phyloP scores from a whole-genome alignment of 37 sponge, comb jelly and placozoan species.

The Ephydatia muelleri region DNA sequence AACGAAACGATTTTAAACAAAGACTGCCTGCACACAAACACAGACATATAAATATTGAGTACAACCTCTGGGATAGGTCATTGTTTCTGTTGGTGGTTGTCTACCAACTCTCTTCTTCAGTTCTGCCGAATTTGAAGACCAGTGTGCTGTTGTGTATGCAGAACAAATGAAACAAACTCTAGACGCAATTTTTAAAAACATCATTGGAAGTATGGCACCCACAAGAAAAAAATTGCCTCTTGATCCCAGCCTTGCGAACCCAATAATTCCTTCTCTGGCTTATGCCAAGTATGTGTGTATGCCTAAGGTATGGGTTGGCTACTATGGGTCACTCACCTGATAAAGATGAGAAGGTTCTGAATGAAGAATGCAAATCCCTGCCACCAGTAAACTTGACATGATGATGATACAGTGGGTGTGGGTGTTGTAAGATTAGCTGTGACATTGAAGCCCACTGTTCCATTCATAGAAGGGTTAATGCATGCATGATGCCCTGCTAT shows the following conservation, averaged over 20 bases:
- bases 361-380: constrained; percentile 76
- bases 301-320: too few relatives aligned
- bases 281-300: too few relatives aligned
- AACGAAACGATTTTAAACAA: background rate
- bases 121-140: constrained; percentile 79
- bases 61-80: background rate
- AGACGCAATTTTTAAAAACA: too few relatives aligned
- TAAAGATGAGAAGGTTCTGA: constrained; percentile 73
- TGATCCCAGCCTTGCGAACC: background rate
- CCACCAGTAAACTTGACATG: constrained; percentile 40
- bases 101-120: constrained; percentile 59
- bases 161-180: background rate
- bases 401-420: background rate
- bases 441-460: background rate
- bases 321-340: constrained; percentile 43
- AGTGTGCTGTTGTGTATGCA: constrained; percentile 43
- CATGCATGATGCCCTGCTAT: too few relatives aligned
- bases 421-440: background rate
- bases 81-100: background rate
- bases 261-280: background rate
- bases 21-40: background rate
- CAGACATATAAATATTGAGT: background rate
- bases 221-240: constrained; percentile 4
- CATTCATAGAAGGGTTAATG: too few relatives aligned
- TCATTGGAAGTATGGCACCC: too few relatives aligned